Evolutionary conservation across 2,797 vertebrate genomes (phyloP).

Genomic region (Coilia nasus): DNA sequence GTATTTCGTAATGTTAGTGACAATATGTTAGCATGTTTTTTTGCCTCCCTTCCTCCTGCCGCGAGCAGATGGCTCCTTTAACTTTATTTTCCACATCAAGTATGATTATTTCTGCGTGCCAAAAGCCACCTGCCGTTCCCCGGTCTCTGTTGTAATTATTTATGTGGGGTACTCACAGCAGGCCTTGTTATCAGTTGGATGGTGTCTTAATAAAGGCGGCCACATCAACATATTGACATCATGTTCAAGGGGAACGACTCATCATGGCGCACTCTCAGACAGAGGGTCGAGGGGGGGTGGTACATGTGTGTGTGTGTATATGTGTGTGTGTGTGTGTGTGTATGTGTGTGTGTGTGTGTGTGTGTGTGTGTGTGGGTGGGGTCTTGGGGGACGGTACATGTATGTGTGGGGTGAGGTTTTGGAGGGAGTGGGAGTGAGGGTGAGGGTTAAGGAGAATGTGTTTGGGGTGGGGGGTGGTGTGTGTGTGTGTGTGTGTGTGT

Average conservation of each 20-base stretch:
- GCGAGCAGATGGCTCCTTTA: conserved; percentile 99
- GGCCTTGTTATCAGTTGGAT: conserved; percentile 98
- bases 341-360: too few relatives aligned
- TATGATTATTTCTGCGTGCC: conserved; percentile 99
- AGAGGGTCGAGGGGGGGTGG: background rate
- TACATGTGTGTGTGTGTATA: background rate
- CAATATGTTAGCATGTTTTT: conserved; percentile 99
- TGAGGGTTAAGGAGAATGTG: too few relatives aligned
- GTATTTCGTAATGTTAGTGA: conserved; percentile 99
- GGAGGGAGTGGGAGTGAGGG: background rate
- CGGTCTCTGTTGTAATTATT: conserved; percentile 98
- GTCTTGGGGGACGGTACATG: background rate
- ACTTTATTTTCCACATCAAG: conserved; percentile 99
- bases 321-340: background rate
- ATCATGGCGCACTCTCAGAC: conserved; percentile 64
- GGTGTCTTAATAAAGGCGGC: conserved; percentile 98
- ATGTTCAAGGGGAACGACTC: conserved; percentile 94
- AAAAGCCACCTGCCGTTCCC: conserved; percentile 99
- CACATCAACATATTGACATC: conserved; percentile 99
- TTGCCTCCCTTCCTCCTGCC: conserved; percentile 87
- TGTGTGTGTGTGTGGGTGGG: background rate
- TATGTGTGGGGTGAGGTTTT: background rate
- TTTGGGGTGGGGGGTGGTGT: background rate
- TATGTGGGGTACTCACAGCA: conserved; percentile 99
- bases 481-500: background rate